These are phyloP conservation scores for Ophion ellenae DNA, from an alignment of 2,888 invertebrate species.

Conservation along the genomic window DNA sequence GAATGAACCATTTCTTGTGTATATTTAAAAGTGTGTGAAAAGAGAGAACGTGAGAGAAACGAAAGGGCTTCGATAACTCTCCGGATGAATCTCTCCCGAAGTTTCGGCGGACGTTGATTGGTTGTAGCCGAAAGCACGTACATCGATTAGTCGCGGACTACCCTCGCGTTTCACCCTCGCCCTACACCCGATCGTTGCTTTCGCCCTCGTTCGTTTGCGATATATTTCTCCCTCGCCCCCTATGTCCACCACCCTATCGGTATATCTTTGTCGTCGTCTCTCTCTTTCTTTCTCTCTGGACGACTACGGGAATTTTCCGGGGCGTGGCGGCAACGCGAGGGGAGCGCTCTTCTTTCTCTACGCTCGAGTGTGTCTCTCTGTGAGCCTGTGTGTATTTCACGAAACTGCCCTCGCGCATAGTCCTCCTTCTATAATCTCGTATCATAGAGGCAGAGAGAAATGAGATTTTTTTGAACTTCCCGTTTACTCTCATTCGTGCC, in stretches of 20 bases:
- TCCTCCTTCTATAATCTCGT: conserved; percentile 21
- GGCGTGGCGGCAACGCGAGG: conserved; percentile 58
- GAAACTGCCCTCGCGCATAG: conserved; percentile 36
- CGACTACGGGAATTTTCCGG: conserved; percentile 53
- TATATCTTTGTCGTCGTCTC: background rate
- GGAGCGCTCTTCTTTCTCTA: conserved; percentile 49
- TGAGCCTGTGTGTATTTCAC: conserved; percentile 10
- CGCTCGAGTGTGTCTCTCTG: conserved; percentile 6
- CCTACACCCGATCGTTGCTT: conserved; percentile 42
- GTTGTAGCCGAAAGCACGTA: conserved; percentile 70
- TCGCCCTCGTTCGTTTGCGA: conserved; percentile 54
- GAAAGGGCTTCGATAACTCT: conserved; percentile 67
- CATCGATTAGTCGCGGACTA: conserved; percentile 70
- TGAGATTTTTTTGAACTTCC: conserved; percentile 24
- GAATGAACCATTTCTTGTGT: too few species aligned
- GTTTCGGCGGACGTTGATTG: conserved; percentile 66
- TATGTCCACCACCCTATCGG: conserved; percentile 12
- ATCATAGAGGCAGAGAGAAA: conserved; percentile 17
- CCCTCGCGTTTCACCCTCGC: conserved; percentile 54
- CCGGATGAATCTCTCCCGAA: conserved; percentile 65
- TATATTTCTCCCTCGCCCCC: conserved; percentile 23
- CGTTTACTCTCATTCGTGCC: conserved; percentile 2
- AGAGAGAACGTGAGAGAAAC: conserved; percentile 34
- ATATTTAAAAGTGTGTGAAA: background rate
- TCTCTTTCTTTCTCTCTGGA: conserved; percentile 14